Percentiles rank a stretch among this genome's conserved stretches.
These are phyloP conservation scores for Malurus elegans DNA, from an alignment of 2,113 vertebrate species.

Conservation along the genomic window DNA sequence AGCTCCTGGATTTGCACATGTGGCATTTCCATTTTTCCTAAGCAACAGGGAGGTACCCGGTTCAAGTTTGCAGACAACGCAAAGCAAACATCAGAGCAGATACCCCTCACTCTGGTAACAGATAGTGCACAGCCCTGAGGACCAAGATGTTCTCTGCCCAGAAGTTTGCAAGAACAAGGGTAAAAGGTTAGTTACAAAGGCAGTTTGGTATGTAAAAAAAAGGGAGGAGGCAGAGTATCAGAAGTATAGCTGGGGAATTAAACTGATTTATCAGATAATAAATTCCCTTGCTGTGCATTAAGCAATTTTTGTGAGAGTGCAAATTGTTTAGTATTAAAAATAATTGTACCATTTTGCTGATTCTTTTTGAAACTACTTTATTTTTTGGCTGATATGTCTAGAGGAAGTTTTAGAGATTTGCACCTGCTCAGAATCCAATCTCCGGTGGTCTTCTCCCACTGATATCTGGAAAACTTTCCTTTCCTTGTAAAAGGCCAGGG, in stretches of 20 bases:
- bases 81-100: neutral
- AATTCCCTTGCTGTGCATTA: neutral
- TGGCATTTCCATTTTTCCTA: rapidly evolving
- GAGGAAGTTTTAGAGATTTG: neutral
- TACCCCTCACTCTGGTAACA: neutral
- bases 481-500: neutral
- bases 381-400: neutral
- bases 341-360: neutral
- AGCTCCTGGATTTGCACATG: neutral
- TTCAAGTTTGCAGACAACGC: neutral
- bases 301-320: neutral
- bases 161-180: neutral
- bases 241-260: neutral
- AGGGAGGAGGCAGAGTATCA: neutral
- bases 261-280: neutral
- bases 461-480: neutral
- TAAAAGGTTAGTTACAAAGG: neutral
- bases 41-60: neutral
- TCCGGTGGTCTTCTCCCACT: neutral
- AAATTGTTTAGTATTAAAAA: neutral
- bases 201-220: neutral
- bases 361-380: neutral
- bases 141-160: neutral
- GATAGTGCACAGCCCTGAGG: neutral
- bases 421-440: neutral